Evolutionary conservation across 2,888 invertebrate species (phyloP).

Genomic region (Corbicula japonica): DNA sequence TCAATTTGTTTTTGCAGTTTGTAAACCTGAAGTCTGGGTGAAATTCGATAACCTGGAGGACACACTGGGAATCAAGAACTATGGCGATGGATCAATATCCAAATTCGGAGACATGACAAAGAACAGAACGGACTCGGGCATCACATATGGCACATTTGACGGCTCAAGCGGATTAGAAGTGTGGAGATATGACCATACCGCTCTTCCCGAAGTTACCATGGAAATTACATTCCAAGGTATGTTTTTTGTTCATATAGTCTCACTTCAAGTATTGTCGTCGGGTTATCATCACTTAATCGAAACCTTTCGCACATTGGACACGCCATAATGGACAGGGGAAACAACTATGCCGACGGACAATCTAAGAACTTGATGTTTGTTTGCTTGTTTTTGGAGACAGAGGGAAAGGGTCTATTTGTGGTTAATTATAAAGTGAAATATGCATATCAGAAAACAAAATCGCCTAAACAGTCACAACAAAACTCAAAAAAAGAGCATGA

Average conservation of each 20-base stretch:
- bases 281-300: no score
- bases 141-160: slow-evolving; percentile 46
- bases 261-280: no score
- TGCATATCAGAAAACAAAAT: no score
- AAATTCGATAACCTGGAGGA: slow-evolving; percentile 40
- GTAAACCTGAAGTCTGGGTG: slow-evolving; percentile 40
- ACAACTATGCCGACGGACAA: no score
- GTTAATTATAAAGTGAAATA: no score
- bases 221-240: slow-evolving; percentile 62
- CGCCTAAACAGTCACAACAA: no score
- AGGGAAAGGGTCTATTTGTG: no score
- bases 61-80: slow-evolving; percentile 50
- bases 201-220: slow-evolving; percentile 34
- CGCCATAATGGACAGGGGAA: no score
- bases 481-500: no score
- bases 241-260: not conserved
- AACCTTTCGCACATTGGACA: no score
- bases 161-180: slow-evolving; percentile 54
- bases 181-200: slow-evolving; percentile 57
- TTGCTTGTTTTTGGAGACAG: no score
- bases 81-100: slow-evolving; percentile 56
- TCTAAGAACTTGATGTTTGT: no score
- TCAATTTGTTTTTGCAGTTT: slow-evolving; percentile 22
- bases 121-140: slow-evolving; percentile 26
- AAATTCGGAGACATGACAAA: slow-evolving; percentile 42